A percentile compares a stretch with the other conserved stretches of the same genome.
Evolutionary conservation across 1,140 invertebrate species (phyloP).

Genomic region (Cyphomyrmex costatus): DNA sequence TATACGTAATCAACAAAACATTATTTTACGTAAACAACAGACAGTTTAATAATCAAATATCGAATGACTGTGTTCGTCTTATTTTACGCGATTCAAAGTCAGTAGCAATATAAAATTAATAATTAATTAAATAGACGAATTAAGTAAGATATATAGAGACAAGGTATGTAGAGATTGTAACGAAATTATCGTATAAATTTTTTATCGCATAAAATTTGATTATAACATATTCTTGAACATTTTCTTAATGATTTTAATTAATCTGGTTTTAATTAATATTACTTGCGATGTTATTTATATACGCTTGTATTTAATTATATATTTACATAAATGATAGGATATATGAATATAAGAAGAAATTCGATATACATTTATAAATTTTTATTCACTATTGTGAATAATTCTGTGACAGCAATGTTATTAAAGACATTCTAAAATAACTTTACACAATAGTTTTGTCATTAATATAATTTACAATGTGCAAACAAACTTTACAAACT

Average conservation of each 20-base stretch:
- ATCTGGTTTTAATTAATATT: background rate
- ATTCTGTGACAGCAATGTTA: constrained; percentile 14
- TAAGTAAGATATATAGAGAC: too few relatives aligned
- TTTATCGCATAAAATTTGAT: background rate
- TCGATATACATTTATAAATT: background rate
- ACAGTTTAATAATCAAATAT: background rate
- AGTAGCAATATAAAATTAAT: background rate
- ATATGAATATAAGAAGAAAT: background rate
- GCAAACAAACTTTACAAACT: constrained; percentile 39
- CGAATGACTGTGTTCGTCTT: background rate
- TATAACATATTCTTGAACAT: background rate
- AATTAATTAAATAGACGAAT: background rate
- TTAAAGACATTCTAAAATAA: constrained; percentile 45
- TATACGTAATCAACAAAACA: constrained; percentile 40
- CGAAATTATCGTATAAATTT: background rate
- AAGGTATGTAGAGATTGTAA: background rate
- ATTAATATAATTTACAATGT: constrained; percentile 42
- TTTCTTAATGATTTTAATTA: background rate
- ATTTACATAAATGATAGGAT: background rate
- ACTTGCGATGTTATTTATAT: constrained; percentile 10
- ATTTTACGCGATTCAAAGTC: background rate
- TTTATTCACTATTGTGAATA: constrained; percentile 24
- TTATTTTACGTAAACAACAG: background rate
- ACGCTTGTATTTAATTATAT: background rate
- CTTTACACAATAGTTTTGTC: constrained; percentile 27